Percentiles rank a stretch among this genome's conserved stretches.
These are phyloP conservation scores for Drosophila rufa DNA, from an alignment of 1,140 invertebrate genomes.

Conservation along the genomic window DNA sequence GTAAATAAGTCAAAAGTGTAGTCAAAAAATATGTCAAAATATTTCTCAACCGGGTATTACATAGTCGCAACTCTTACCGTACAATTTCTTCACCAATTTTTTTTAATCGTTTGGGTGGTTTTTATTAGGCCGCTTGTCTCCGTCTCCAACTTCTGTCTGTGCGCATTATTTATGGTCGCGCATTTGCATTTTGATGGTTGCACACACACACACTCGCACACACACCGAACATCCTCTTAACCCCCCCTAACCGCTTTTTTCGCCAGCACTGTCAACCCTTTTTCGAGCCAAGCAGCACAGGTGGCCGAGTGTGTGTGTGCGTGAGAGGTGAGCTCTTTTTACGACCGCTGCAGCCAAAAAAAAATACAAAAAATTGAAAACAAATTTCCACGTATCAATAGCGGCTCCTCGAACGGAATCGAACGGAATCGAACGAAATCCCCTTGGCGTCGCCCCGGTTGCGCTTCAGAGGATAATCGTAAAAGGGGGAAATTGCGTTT, in stretches of 20 bases:
- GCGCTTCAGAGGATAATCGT: slow-evolving; percentile 72
- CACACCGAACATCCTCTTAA: slow-evolving; percentile 1
- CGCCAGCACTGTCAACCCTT: slow-evolving; percentile 61
- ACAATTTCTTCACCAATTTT: not conserved
- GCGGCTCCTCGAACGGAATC: slow-evolving; percentile 14
- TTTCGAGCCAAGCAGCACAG: slow-evolving; percentile 28
- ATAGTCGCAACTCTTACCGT: not conserved
- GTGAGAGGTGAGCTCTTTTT: slow-evolving; percentile 53
- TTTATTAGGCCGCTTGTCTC: slow-evolving; percentile 69
- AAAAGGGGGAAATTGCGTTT: slow-evolving; percentile 69
- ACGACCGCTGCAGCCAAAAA: slow-evolving; percentile 71
- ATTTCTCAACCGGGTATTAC: not conserved
- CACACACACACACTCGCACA: slow-evolving; percentile 20
- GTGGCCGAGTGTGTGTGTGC: slow-evolving; percentile 28
- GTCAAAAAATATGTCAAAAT: too few species aligned
- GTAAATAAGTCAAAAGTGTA: too few species aligned
- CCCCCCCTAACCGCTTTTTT: slow-evolving; percentile 6
- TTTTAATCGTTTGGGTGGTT: slow-evolving; percentile 78
- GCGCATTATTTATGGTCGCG: slow-evolving; percentile 80
- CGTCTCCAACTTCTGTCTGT: slow-evolving; percentile 34
- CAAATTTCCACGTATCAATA: slow-evolving; percentile 78
- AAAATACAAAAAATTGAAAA: slow-evolving; percentile 71
- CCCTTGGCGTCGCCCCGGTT: slow-evolving; percentile 20
- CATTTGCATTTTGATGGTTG: slow-evolving; percentile 83
- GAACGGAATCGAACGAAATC: slow-evolving; percentile 1